Evolutionary conservation across 2,113 vertebrate species (phyloP).

Genomic region (Boulengeromyrus knoepffleri): DNA sequence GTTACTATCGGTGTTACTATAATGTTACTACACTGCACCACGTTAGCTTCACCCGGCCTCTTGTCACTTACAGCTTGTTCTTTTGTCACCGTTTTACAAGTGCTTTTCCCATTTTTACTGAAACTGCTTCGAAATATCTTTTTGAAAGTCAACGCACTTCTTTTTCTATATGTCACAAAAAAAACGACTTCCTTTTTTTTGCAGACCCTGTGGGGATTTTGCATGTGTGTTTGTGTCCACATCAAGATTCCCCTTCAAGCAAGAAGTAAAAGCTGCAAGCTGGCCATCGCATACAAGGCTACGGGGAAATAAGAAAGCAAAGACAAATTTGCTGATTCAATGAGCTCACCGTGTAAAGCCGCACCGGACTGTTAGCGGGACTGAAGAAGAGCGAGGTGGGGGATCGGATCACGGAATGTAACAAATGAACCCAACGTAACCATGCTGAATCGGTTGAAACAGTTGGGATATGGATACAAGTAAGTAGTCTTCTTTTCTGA

Average conservation of each 20-base stretch:
- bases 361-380: neutral
- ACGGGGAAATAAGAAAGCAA: neutral
- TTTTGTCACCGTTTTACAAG: neutral
- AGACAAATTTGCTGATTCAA: neutral
- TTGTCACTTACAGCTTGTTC: neutral
- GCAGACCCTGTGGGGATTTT: slow-evolving; percentile 6
- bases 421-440: neutral
- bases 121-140: neutral
- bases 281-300: neutral
- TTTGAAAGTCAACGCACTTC: neutral
- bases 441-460: slow-evolving; percentile 23
- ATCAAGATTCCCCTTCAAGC: neutral
- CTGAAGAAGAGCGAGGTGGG: neutral
- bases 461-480: slow-evolving; percentile 14
- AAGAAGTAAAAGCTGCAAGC: slow-evolving; percentile 2
- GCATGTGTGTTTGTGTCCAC: neutral
- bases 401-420: neutral
- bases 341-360: neutral
- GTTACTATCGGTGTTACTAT: neutral
- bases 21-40: neutral
- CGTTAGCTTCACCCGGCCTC: neutral
- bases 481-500: neutral
- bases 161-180: neutral
- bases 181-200: slow-evolving; percentile 13
- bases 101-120: neutral